These are phyloP conservation scores for Pollicipes pollicipes DNA, from an alignment of 1,140 invertebrate genomes.

Conservation along the genomic window DNA sequence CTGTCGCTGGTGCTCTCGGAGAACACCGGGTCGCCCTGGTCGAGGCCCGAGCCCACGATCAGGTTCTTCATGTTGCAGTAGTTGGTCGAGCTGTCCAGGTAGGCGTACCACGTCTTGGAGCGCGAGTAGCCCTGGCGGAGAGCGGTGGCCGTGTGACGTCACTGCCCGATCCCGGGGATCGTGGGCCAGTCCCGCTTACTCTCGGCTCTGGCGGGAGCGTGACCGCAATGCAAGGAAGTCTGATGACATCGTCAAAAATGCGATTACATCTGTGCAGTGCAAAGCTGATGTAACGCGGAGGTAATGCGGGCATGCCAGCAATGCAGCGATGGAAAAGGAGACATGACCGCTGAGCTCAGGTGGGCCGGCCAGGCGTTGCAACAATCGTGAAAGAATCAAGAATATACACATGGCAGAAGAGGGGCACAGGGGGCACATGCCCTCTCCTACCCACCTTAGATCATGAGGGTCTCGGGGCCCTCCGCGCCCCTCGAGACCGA, in stretches of 20 bases:
- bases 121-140: conserved; percentile 26
- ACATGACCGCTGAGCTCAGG: no score
- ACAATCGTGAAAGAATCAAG: no score
- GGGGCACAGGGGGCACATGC: no score
- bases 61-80: conserved; percentile 35
- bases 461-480: no score
- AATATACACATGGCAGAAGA: no score
- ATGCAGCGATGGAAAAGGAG: neutral
- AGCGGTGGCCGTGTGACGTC: neutral
- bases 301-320: neutral
- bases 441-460: no score
- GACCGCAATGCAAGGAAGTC: neutral
- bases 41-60: conserved; percentile 26
- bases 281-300: no score
- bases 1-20: conserved; percentile 27
- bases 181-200: neutral
- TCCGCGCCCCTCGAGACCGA: no score
- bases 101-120: conserved; percentile 30
- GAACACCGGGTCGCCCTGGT: conserved; percentile 24
- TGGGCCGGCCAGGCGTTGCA: no score
- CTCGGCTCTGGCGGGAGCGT: neutral
- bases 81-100: conserved; percentile 34
- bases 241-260: no score
- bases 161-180: no score
- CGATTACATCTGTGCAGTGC: no score